Evolutionary conservation across 2,797 vertebrate species (phyloP), one percentile per base, ranked within the genome.

Genomic region (Psittacula derbiana): DNA sequence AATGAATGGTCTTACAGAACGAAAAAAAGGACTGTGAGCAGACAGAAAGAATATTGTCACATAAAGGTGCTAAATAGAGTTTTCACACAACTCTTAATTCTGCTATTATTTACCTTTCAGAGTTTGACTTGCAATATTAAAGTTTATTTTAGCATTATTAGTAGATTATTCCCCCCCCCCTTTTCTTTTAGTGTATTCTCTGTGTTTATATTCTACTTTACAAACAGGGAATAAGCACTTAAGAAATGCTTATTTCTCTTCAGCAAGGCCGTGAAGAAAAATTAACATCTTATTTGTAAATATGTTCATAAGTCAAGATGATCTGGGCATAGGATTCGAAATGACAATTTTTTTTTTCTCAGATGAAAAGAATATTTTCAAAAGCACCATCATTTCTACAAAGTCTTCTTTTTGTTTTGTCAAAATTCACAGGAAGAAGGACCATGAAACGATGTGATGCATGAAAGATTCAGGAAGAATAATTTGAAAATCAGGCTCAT

Each of bases 401-500:
- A 50, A 80, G 20, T 36, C 14, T 13, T 81, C 11, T 71, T 72
- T 84, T 79, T 66, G 47, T 93, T 80, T 88, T 78, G 57, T 57
- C 27, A 83, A 67, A 85, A 94, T 85, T 87, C 21, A 13, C 15
- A 41, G 33, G 21, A 52, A 93, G 81, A 94, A 61, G 33, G 33
- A 50, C 55, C 19, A 21, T 36, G 21, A 81, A 90, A 93, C 82
- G 0, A 86, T 75, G 44, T 49, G 55, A 66, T 84, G 44, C 50
- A 38, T 95, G 50, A 95, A 92, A 92, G 93, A 87, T 36, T 80
- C 44, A 71, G 84, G 41, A 73, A 93, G 44, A 91, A 74, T 85
- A 57, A 76, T 83, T 92, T 80, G 72, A 92, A 95, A 95, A 93
- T 92, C 78, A 57, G 61, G 36, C 52, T 85, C 19, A 89, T 74